Evolutionary conservation across 1,140 invertebrate genomes (phyloP).

Genomic region (Sweltsa coloradensis): DNA sequence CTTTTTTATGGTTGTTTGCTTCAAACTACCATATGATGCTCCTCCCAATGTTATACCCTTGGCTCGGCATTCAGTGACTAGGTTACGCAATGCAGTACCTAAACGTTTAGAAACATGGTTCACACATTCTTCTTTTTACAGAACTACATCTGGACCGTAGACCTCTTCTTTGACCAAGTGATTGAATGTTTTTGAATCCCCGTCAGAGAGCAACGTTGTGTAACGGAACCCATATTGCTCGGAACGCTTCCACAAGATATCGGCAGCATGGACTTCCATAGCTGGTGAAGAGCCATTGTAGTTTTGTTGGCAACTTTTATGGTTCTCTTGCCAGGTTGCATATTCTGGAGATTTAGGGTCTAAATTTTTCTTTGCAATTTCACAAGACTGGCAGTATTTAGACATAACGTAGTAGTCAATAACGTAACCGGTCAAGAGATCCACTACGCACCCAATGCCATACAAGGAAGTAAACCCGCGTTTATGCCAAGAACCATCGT

Average conservation of each 20-base stretch:
- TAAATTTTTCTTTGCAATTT: neutral
- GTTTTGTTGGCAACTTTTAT: neutral
- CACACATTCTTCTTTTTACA: constrained; percentile 21
- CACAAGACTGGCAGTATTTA: neutral
- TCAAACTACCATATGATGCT: constrained; percentile 14
- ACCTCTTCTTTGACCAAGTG: too few relatives aligned
- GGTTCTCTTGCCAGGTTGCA: neutral
- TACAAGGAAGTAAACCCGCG: neutral
- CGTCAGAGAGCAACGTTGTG: constrained; percentile 19
- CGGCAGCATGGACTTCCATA: constrained; percentile 20
- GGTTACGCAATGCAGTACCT: constrained; percentile 17
- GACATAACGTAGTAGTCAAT: neutral
- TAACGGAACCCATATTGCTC: constrained; percentile 16
- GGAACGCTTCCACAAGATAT: constrained; percentile 20
- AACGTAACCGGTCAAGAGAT: neutral
- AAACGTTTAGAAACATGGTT: constrained; percentile 22
- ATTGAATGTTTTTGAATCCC: constrained; percentile 19
- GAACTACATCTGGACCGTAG: constrained; percentile 16
- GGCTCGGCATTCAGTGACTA: constrained; percentile 6
- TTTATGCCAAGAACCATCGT: too few relatives aligned
- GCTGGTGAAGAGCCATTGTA: constrained; percentile 15
- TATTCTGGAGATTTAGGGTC: neutral
- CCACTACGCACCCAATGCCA: neutral
- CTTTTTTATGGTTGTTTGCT: constrained; percentile 14
- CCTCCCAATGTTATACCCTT: constrained; percentile 12